A percentile compares a stretch with the other conserved stretches of the same genome.
phyloP scores from a whole-genome alignment of 2,113 vertebrate genomes.

The Numenius arquata region DNA sequence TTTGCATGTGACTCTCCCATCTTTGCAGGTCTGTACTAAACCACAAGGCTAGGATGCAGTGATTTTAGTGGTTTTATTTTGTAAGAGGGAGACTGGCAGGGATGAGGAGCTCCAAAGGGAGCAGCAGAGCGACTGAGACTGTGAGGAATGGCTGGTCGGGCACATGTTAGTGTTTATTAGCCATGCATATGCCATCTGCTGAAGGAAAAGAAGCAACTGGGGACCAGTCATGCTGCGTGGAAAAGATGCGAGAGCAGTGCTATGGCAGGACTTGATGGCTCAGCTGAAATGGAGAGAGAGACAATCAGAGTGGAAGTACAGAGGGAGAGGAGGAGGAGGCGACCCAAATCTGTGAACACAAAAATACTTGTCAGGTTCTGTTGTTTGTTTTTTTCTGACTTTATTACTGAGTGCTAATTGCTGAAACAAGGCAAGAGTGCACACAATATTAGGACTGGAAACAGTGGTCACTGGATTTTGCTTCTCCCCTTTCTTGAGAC shows the following conservation, averaged over 20 bases:
- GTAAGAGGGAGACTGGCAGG: neutral
- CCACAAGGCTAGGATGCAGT: neutral
- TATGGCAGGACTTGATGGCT: neutral
- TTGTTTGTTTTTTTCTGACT: neutral
- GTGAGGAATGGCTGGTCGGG: neutral
- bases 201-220: neutral
- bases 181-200: neutral
- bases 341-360: neutral
- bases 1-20: neutral
- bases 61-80: neutral
- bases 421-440: neutral
- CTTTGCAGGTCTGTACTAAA: neutral
- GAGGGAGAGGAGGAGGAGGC: neutral
- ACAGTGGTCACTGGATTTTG: neutral
- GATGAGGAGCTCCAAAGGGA: neutral
- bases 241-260: neutral
- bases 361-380: neutral
- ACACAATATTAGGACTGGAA: neutral
- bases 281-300: neutral
- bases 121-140: rapidly evolving
- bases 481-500: neutral
- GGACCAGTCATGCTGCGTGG: too few relatives aligned
- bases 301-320: neutral
- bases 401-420: neutral
- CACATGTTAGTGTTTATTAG: neutral